phyloP scores from a whole-genome alignment of 2,888 invertebrate genomes.

The Platerodrilus igneus region DNA sequence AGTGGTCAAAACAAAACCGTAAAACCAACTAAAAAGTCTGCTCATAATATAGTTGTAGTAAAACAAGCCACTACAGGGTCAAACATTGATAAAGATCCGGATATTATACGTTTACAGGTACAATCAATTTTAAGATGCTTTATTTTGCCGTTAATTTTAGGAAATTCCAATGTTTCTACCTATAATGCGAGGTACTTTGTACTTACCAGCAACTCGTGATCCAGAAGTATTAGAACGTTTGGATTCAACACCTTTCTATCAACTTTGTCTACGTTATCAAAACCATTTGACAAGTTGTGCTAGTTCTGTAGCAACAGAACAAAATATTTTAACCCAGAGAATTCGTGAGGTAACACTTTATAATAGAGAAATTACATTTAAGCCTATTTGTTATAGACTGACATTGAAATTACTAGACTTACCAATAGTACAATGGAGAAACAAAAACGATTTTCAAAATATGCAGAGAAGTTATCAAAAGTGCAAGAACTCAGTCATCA shows the following conservation, averaged over 20 bases:
- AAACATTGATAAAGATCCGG: slow-evolving; percentile 68
- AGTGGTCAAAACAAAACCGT: slow-evolving; percentile 40
- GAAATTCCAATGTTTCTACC: slow-evolving; percentile 89
- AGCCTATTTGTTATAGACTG: slow-evolving; percentile 65
- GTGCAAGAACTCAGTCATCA: slow-evolving; percentile 80
- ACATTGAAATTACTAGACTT: slow-evolving; percentile 66
- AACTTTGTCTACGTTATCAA: slow-evolving; percentile 76
- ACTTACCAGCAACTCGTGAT: slow-evolving; percentile 79
- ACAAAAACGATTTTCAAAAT: slow-evolving; percentile 78
- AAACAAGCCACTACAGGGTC: slow-evolving; percentile 63
- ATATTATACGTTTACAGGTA: slow-evolving; percentile 65
- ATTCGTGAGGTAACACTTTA: slow-evolving; percentile 74
- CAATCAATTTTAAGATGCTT: slow-evolving; percentile 6
- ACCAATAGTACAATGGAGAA: slow-evolving; percentile 69
- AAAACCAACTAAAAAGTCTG: slow-evolving; percentile 49
- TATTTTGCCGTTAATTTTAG: slow-evolving; percentile 41
- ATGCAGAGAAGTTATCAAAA: slow-evolving; percentile 79
- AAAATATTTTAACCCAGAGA: slow-evolving; percentile 66
- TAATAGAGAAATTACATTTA: slow-evolving; percentile 7
- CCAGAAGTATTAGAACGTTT: slow-evolving; percentile 80
- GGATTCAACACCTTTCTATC: slow-evolving; percentile 60
- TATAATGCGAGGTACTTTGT: slow-evolving; percentile 84
- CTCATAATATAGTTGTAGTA: slow-evolving; percentile 78
- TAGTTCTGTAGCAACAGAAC: slow-evolving; percentile 74
- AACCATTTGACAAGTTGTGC: slow-evolving; percentile 80